Evolutionary conservation across 23 tunicate species (phyloP).

Genomic region (Aplidium turbinatum): DNA sequence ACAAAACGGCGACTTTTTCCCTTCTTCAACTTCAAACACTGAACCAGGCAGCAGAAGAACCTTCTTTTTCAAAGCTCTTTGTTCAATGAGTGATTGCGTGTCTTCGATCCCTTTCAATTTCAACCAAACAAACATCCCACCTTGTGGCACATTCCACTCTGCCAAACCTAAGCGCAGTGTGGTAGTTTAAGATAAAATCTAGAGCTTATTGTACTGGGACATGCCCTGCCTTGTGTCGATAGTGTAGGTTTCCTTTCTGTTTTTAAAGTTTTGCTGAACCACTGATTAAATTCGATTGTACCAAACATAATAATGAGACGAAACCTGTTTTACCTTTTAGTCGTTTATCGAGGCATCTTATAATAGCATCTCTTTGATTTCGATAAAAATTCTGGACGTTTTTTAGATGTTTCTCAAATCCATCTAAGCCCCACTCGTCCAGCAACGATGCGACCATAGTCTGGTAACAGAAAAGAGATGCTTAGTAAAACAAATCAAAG

Average conservation of each 20-base stretch:
- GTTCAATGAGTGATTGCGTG: constrained; percentile 46
- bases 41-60: constrained; percentile 82
- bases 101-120: constrained; percentile 60
- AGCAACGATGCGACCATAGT: constrained; percentile 32
- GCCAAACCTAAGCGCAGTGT: constrained; percentile 53
- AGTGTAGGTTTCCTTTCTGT: not conserved
- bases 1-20: constrained; percentile 53
- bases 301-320: too few relatives aligned
- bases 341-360: constrained; percentile 39
- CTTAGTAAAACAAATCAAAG: too few relatives aligned
- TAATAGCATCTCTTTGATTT: constrained; percentile 59
- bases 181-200: too few relatives aligned
- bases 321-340: constrained; percentile 50
- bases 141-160: constrained; percentile 90
- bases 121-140: constrained; percentile 96
- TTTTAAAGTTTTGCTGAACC: too few relatives aligned
- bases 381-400: constrained; percentile 58
- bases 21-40: constrained; percentile 68
- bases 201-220: not conserved
- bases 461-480: too few relatives aligned
- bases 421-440: constrained; percentile 80
- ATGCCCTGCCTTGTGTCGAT: not conserved
- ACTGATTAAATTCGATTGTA: too few relatives aligned
- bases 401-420: constrained; percentile 63
- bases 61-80: constrained; percentile 56